Evolutionary conservation across 1,140 invertebrate genomes (phyloP), one percentile per base, ranked within the genome.

Genomic region (Ephestia elutella): DNA sequence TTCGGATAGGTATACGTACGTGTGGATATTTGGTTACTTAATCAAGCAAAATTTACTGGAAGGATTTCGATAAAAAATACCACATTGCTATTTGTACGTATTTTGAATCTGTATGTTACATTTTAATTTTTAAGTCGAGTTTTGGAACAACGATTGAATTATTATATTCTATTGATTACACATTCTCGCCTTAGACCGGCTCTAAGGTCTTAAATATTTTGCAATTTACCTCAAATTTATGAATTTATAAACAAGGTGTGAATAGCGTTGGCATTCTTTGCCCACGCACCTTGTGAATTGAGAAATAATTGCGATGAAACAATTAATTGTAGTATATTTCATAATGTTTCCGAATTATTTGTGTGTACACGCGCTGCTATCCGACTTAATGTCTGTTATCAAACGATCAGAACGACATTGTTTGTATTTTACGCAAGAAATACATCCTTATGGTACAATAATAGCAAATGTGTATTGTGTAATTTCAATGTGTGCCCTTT

Each of bases 291-390:
- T 44, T 44, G 38, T 7, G n/a, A 2, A 44, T 44, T 44, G 38
- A 13, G 38, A 44, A 44, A 44, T 44, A 44, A 44, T 15, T 15
- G 38, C 38, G 38, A 44, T 44, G 38, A 17, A 44, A 44, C 38
- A 44, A 44, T 44, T 44, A 44, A 44, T 44, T 44, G 13, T 44
- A 44, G 38, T 53, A 21, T 53, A 53, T 53, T 53, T 11, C 50
- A 28, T 25, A 53, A 53, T 25, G 20, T 25, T 53, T 53, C 50
- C 50, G 50, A 25, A 44, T 25, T 53, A 25, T 53, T 9, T 5
- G 38, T 53, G 50, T 53, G 50, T 25, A 53, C 21, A 53, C 50
- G 50, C 50, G 28, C 21, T 53, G 50, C n/a, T 25, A 25, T 53
- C 21, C n/a, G 19, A 25, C 13, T 53, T 53, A 53, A 53, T 53